Conservation (phyloP, 2,888 invertebrate genomes). For the Philhelius pedissequus region DNA sequence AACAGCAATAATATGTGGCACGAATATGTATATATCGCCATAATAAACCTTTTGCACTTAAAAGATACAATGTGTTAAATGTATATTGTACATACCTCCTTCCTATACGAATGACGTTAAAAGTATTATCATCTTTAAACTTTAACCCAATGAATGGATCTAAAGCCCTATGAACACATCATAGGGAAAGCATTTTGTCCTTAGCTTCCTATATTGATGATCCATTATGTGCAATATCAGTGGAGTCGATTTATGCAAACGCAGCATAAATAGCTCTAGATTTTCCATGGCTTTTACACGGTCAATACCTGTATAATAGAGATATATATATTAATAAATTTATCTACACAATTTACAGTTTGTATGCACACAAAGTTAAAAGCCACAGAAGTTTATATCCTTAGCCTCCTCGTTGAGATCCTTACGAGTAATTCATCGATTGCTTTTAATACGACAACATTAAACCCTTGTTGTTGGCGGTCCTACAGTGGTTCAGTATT, state of each 20-base stretch:
- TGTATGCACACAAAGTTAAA: slow-evolving; percentile 28
- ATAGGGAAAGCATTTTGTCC: slow-evolving; percentile 1
- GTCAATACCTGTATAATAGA: not conserved
- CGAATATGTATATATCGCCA: slow-evolving; percentile 3
- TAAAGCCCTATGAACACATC: not conserved
- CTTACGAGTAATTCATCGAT: slow-evolving; percentile 58
- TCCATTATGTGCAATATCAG: slow-evolving; percentile 53
- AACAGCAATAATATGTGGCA: too few species aligned
- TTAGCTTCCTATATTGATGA: slow-evolving; percentile 43
- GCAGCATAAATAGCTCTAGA: slow-evolving; percentile 3
- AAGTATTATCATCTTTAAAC: not conserved
- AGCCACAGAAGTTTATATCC: slow-evolving; percentile 46
- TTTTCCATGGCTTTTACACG: not conserved
- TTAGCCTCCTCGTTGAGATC: slow-evolving; percentile 36
- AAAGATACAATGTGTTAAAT: not conserved
- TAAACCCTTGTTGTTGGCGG: slow-evolving; percentile 7
- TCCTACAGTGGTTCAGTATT: not conserved
- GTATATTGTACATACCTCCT: too few species aligned
- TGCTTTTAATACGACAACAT: slow-evolving; percentile 45
- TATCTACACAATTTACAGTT: slow-evolving; percentile 32
- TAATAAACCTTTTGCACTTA: not conserved
- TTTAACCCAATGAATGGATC: too few species aligned
- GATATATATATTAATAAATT: not conserved
- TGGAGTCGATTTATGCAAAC: slow-evolving; percentile 52
- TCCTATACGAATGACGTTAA: not conserved